Percentiles rank a stretch among this genome's conserved stretches.
These are phyloP conservation scores for Neoitamus cyanurus DNA, from an alignment of 2,888 invertebrate species.

Conservation along the genomic window DNA sequence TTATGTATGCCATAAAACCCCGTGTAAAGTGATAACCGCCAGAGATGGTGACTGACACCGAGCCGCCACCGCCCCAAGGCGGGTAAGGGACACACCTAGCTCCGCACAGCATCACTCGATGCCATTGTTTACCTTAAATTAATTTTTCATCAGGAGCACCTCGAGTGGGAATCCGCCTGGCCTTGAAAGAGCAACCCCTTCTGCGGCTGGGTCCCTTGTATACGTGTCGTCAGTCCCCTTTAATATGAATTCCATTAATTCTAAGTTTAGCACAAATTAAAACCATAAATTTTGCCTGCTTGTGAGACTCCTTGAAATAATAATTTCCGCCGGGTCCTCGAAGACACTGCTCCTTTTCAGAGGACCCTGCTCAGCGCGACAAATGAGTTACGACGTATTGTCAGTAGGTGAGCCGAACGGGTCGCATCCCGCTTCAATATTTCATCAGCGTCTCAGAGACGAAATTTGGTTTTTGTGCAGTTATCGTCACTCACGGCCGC, in stretches of 20 bases:
- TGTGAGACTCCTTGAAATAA: constrained; percentile 38
- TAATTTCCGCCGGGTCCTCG: constrained; percentile 10
- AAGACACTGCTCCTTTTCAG: constrained; percentile 1
- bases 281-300: constrained; percentile 33
- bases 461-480: constrained; percentile 19
- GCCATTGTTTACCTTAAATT: constrained; percentile 6
- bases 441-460: not conserved
- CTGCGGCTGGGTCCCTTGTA: not conserved
- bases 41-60: not conserved
- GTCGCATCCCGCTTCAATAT: not conserved
- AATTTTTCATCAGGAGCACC: constrained; percentile 8
- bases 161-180: not conserved
- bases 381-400: constrained; percentile 31
- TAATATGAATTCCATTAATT: constrained; percentile 38
- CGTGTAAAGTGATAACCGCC: not conserved
- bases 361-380: not conserved
- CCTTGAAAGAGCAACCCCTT: constrained; percentile 26
- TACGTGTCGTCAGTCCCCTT: not conserved
- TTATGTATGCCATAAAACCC: not conserved
- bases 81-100: not conserved
- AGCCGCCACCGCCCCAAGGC: not conserved
- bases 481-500: constrained; percentile 14
- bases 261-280: constrained; percentile 42
- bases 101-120: not conserved
- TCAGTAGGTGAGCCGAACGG: not conserved